A percentile compares a stretch with the other conserved stretches of the same genome.
Conservation (phyloP, 2,797 vertebrate species). For the Astyanax mexicanus region DNA sequence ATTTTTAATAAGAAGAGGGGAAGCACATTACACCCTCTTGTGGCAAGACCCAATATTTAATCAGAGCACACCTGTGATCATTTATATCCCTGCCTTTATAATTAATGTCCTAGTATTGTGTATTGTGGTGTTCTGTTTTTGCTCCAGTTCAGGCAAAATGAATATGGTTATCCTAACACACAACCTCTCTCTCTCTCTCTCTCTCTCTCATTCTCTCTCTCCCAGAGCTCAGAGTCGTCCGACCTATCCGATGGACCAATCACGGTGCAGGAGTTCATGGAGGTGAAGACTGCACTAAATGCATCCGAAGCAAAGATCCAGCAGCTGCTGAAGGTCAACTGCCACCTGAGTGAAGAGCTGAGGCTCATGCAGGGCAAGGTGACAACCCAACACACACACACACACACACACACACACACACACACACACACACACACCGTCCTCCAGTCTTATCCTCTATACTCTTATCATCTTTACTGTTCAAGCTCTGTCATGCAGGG, state of each 20-base stretch:
- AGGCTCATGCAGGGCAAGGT: slow-evolving; percentile 98
- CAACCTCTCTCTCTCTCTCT: not conserved
- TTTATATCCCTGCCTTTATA: too few species aligned
- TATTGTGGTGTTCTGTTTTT: too few species aligned
- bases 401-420: too few species aligned
- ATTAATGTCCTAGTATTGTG: too few species aligned
- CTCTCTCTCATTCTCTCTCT: not conserved
- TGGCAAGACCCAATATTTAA: too few species aligned
- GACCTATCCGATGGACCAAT: slow-evolving; percentile 95
- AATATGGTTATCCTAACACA: not conserved
- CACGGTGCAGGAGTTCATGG: slow-evolving; percentile 96
- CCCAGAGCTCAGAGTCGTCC: slow-evolving; percentile 92
- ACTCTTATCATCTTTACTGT: not conserved
- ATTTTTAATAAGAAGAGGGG: too few species aligned
- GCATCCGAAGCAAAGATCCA: slow-evolving; percentile 98
- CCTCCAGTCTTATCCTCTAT: not conserved
- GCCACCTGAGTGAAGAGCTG: slow-evolving; percentile 95
- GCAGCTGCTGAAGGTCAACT: slow-evolving; percentile 97
- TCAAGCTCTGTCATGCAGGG: not conserved
- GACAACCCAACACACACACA: slow-evolving; percentile 67
- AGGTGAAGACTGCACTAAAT: slow-evolving; percentile 94
- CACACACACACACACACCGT: not conserved
- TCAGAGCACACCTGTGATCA: too few species aligned
- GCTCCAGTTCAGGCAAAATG: too few species aligned
- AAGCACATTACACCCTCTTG: too few species aligned